Conservation (phyloP, 2,797 vertebrate genomes). For the Numenius phaeopus region DNA sequence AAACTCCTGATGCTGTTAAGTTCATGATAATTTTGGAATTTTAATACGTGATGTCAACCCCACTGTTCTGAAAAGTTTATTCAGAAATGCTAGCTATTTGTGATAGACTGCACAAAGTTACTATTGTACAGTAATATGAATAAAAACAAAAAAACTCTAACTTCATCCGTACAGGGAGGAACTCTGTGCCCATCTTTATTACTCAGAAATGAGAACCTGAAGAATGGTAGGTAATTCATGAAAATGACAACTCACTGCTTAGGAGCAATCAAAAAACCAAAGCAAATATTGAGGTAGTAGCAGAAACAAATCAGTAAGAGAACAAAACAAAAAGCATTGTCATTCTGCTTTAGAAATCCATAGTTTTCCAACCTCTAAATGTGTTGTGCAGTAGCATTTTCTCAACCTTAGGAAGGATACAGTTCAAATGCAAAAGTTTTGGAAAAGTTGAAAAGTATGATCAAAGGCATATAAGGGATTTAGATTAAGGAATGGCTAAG, state of each 20-base stretch:
- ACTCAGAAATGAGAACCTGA: not conserved
- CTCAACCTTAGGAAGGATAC: not conserved
- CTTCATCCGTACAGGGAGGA: accelerated
- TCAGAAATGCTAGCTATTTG: not conserved
- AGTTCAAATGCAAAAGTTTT: not conserved
- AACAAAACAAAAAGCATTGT: not conserved
- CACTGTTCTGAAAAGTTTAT: not conserved
- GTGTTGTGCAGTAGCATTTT: not conserved
- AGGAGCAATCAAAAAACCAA: not conserved
- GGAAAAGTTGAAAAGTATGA: not conserved
- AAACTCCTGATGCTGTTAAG: not conserved
- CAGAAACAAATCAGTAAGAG: not conserved
- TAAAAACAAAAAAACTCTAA: not conserved
- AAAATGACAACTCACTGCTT: not conserved
- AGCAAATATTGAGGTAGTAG: not conserved
- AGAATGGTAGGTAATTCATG: not conserved
- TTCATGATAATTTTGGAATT: not conserved
- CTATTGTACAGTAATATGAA: not conserved
- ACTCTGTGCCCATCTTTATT: not conserved
- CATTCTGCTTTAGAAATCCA: not conserved
- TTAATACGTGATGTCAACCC: not conserved
- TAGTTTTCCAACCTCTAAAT: not conserved
- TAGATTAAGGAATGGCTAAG: not conserved
- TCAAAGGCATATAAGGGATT: not conserved
- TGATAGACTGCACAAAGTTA: not conserved